Evolutionary conservation across 2,113 vertebrate genomes (phyloP).

Genomic region (Hystrix brachyura): DNA sequence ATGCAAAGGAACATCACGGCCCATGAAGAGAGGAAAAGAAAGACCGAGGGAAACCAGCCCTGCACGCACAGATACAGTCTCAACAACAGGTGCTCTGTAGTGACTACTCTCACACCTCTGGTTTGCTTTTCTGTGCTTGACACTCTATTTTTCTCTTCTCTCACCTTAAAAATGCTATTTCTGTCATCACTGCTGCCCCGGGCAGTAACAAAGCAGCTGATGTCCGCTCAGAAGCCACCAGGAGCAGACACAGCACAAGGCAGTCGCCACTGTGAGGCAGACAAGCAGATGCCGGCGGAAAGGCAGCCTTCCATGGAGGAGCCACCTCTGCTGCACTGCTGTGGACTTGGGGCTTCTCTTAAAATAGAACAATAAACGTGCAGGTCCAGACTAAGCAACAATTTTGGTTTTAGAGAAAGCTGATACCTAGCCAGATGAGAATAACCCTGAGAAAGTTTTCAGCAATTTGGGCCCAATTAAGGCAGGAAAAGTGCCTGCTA

Average conservation of each 20-base stretch:
- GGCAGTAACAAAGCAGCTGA: neutral
- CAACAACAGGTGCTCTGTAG: neutral
- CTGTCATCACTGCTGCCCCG: fast-evolving
- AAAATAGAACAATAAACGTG: constrained; percentile 62
- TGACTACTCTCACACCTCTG: neutral
- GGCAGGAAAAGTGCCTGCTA: constrained; percentile 2
- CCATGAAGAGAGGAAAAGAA: neutral
- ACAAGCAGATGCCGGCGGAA: neutral
- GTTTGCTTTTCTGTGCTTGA: neutral
- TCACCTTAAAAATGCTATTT: constrained; percentile 36
- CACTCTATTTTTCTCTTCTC: neutral
- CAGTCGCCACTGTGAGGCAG: neutral
- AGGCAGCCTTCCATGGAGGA: neutral
- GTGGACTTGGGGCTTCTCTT: constrained; percentile 23
- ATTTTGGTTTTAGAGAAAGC: constrained; percentile 78
- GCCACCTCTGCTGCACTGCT: neutral
- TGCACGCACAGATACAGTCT: neutral
- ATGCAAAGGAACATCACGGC: neutral
- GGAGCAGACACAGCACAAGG: neutral
- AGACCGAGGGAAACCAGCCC: neutral
- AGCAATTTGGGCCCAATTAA: constrained; percentile 61
- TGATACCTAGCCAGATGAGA: constrained; percentile 58
- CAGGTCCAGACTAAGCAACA: constrained; percentile 64
- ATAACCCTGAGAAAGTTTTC: neutral
- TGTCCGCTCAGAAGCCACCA: neutral